Base-by-base conservation (phyloP, 2,797 vertebrate species). In the Melanotaenia maccullochi region DNA sequence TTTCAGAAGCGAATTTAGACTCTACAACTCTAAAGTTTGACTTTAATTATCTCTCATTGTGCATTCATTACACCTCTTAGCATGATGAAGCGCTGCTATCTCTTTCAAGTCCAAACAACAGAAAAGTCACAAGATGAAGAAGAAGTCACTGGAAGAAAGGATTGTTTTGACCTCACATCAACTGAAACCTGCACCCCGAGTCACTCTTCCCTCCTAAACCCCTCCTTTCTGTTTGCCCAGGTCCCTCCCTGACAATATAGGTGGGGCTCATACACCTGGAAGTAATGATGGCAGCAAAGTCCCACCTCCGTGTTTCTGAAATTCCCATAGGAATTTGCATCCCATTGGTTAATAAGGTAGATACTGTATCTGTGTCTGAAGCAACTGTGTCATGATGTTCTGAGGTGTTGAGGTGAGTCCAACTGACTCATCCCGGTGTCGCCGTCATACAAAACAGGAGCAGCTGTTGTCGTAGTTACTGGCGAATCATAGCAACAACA, bases 241-340 rank as follows among this genome's bases (percentile, higher is more conserved):
- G 75, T 81, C 75, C 78, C 87, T 85, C 85, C 85, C 79, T 81
- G 59, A 36, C 9, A 81, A 8, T 49, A 40, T 22, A 86, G 92
- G 93, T 90, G 88, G 79, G 84, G 88, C 87, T 66, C 67, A 54
- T 60, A 79, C 85, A 89, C 88, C 91, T 89, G 72, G 72, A 85
- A 80, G 70, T 51, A n/a, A 78, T 66, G 69, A 72, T 30, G 22
- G 55, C 18, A 22, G 44, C 42, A 1, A 30, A 35, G 73, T 76
- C 60, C 42, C 71, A 49, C 85, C 81, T 69, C 73, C 74, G 22
- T 67, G 1, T 6, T 16, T 61, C 57, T 71, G 54, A 70, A 49
- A 72, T 79, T 78, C 64, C 79, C 62, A 52, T 42, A 5, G 54
- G 62, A 33, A 81, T 87, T 87, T 90, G 83, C 88, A 81, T 88